Percentiles rank a stretch among this genome's conserved stretches.
Conservation (phyloP, 1,140 invertebrate species). For the Leguminivora glycinivorella region DNA sequence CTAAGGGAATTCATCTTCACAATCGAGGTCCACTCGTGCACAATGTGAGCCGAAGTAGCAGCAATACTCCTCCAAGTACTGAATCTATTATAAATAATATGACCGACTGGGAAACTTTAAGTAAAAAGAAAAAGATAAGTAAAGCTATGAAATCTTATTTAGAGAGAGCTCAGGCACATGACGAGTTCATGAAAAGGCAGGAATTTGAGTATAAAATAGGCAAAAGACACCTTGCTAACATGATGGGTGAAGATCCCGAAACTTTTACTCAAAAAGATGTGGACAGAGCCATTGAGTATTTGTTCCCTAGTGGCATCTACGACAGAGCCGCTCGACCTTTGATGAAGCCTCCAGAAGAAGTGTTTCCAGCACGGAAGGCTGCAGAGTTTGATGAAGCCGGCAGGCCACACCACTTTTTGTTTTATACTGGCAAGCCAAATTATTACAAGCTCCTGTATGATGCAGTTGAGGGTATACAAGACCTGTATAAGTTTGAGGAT, state of each 20-base stretch:
- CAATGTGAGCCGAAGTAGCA: constrained; percentile 49
- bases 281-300: constrained; percentile 92
- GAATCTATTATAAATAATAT: constrained; percentile 51
- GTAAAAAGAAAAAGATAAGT: constrained; percentile 83
- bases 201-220: constrained; percentile 92
- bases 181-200: constrained; percentile 92
- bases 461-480: constrained; percentile 81
- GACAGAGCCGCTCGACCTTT: constrained; percentile 89
- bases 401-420: constrained; percentile 92
- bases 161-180: constrained; percentile 88
- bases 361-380: constrained; percentile 91
- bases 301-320: constrained; percentile 95
- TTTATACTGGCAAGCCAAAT: constrained; percentile 93
- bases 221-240: constrained; percentile 97
- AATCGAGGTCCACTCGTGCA: constrained; percentile 34
- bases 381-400: constrained; percentile 95
- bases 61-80: constrained; percentile 37
- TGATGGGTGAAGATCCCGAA: constrained; percentile 96
- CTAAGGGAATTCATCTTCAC: constrained; percentile 32
- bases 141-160: constrained; percentile 94
- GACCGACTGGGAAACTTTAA: constrained; percentile 69
- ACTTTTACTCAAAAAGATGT: constrained; percentile 93
- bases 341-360: constrained; percentile 91
- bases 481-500: constrained; percentile 85
- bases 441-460: constrained; percentile 92